Evolutionary conservation across 2,113 vertebrate species (phyloP), one percentile per base, ranked within the genome.

Genomic region (Litocranius walleri): DNA sequence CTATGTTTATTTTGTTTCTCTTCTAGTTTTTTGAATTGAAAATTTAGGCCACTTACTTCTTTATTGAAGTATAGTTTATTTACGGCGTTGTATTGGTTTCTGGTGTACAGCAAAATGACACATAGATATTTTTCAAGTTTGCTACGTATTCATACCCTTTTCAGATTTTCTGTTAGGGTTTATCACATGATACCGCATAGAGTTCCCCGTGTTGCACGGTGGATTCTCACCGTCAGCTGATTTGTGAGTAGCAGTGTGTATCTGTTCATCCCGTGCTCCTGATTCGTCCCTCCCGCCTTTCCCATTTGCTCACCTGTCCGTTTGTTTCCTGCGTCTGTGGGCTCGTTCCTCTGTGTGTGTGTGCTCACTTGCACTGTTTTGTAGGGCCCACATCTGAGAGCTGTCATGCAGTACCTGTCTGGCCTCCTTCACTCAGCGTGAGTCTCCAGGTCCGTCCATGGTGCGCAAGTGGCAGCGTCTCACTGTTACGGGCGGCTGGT

Each of bases 341-440:
- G 43, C 48, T 2, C 4, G 45, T 30, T 48, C 5, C 77, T 80
- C 43, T 80, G 27, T 17, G 27, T 3, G 1, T 9, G 16, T 17
- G 0, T 1, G 15, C 29, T 48, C 43, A 11, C 27, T 5, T 30
- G 27, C 29, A 5, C 1, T 30, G 0, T 48, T 78, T 17, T 17
- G 43, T 48, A 10, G 43, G 16, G 9, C 17, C 4, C 43, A 17
- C 7, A 45, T 17, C 15, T 48, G 29, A 48, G 43, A 48, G 77
- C 15, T 5, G 29, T 80, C 43, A 0, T 11, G 30, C 27, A 16
- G 27, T 3, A 0, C 15, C 5, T 17, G 25, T 1, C 43, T 30
- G 77, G 14, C 77, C 5, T 10, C 43, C 43, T 30, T 30, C 77
- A 17, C 43, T 48, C 29, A 17, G 25, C 5, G 1, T 4, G 74